A percentile compares a stretch with the other conserved stretches of the same genome.
Evolutionary conservation across 2,113 vertebrate species (phyloP).

Genomic region (Rhizomys pruinosus): DNA sequence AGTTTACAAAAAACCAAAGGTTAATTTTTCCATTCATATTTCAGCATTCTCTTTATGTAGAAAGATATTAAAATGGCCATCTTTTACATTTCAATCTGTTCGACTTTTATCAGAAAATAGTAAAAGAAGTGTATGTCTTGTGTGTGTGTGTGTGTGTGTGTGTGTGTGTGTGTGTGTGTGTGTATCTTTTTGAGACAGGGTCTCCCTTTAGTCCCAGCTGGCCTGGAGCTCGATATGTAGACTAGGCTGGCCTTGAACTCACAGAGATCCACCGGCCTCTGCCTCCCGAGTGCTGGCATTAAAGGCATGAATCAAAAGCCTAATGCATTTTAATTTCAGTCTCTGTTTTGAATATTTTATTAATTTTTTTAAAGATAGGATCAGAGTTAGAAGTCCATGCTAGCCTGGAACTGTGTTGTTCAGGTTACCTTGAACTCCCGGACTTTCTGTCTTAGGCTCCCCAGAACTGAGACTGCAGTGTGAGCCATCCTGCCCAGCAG

Average conservation of each 20-base stretch:
- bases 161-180: too few species aligned
- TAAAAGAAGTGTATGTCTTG: conserved; percentile 29
- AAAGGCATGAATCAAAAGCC: too few species aligned
- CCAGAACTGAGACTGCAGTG: not conserved
- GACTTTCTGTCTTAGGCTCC: not conserved
- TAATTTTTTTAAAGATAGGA: not conserved
- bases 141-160: too few species aligned
- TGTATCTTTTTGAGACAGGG: too few species aligned
- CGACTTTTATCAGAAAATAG: not conserved
- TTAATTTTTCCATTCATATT: not conserved
- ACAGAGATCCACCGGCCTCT: too few species aligned
- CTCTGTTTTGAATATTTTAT: not conserved
- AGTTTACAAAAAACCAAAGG: not conserved
- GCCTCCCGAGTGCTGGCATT: too few species aligned
- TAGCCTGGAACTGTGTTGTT: not conserved
- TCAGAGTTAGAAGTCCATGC: not conserved
- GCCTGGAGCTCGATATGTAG: too few species aligned
- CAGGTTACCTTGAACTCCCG: not conserved
- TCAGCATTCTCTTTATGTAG: not conserved
- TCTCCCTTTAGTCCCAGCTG: too few species aligned
- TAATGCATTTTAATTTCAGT: not conserved
- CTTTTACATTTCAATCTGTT: conserved; percentile 36
- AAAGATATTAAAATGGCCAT: not conserved
- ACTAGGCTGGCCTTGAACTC: too few species aligned
- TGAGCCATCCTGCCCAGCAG: not conserved